Conservation (phyloP, 2,797 vertebrate species). For the Antennarius maculatus region DNA sequence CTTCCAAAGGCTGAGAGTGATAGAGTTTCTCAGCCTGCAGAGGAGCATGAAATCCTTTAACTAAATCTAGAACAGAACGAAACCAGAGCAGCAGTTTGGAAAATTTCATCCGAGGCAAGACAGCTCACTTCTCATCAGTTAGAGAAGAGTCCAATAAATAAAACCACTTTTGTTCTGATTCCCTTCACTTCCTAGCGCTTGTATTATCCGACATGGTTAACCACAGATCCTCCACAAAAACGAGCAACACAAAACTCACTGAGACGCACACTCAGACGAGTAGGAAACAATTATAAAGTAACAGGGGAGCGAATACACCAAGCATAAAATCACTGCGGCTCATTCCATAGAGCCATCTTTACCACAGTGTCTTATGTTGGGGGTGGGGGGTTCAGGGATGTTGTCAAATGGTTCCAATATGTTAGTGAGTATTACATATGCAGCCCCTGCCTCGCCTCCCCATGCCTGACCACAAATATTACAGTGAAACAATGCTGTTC, state of each 20-base stretch:
- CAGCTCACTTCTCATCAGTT: slow-evolving; percentile 1
- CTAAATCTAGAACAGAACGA: slow-evolving; percentile 11
- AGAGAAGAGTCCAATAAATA: not conserved
- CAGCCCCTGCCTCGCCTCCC: slow-evolving; percentile 11
- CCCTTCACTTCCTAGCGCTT: slow-evolving; percentile 3
- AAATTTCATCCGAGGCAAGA: slow-evolving; percentile 1
- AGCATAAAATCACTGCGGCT: slow-evolving; percentile 20
- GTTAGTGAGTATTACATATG: slow-evolving; percentile 52
- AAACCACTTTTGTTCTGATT: slow-evolving; percentile 10
- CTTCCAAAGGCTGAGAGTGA: slow-evolving; percentile 19
- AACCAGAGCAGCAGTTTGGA: slow-evolving; percentile 5
- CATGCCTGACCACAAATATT: slow-evolving; percentile 67
- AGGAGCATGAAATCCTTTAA: slow-evolving; percentile 20
- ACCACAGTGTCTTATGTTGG: slow-evolving; percentile 24
- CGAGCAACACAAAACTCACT: not conserved
- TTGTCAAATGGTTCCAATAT: slow-evolving; percentile 66
- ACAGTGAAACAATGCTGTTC: slow-evolving; percentile 58
- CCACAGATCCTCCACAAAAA: slow-evolving; percentile 8
- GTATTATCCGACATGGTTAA: slow-evolving; percentile 3
- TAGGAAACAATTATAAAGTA: slow-evolving; percentile 17
- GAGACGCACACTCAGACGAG: not conserved
- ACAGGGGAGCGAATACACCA: slow-evolving; percentile 26
- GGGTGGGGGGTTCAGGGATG: slow-evolving; percentile 25
- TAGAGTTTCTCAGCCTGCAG: slow-evolving; percentile 29
- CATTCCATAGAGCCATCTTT: slow-evolving; percentile 22